Percentiles rank a stretch among this genome's conserved stretches.
Conservation (phyloP, 2,113 vertebrate species). For the Trachemys scripta region DNA sequence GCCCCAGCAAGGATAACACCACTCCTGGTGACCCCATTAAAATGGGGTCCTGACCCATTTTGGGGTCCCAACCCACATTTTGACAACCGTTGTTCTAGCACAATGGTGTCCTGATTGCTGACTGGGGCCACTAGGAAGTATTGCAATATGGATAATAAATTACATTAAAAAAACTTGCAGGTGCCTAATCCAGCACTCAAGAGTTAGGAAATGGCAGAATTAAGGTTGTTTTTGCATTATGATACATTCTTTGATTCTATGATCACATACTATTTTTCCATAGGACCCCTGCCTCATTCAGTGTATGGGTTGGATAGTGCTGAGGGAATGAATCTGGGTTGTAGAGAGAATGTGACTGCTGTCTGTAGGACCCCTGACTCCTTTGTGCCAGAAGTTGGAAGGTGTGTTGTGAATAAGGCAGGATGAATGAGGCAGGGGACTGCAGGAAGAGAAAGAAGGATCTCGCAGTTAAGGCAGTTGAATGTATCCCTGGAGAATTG, state of each 20-base stretch:
- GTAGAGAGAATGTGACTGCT: not conserved
- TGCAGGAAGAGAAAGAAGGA: not conserved
- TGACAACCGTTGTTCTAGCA: not conserved
- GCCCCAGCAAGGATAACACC: too few relatives aligned
- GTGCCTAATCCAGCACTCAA: not conserved
- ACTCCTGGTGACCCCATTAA: too few relatives aligned
- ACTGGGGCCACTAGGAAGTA: conserved; percentile 21
- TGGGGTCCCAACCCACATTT: not conserved
- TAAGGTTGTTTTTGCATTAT: not conserved
- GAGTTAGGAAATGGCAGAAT: not conserved
- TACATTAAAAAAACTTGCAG: not conserved
- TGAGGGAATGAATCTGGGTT: not conserved
- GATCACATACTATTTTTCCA: not conserved
- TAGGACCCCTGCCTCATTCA: too few relatives aligned
- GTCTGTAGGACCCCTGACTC: not conserved
- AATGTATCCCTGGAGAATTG: accelerated
- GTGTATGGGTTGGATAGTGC: not conserved
- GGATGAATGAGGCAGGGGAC: not conserved
- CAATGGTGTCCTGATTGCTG: conserved; percentile 48
- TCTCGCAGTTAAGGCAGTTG: not conserved
- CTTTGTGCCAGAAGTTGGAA: not conserved
- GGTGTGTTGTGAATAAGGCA: not conserved
- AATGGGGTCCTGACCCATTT: too few relatives aligned
- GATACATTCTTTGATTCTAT: not conserved
- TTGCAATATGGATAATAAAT: not conserved